Percentiles rank a stretch among this genome's conserved stretches.
Conservation (phyloP, 2,113 vertebrate species). For the Oryctolagus cuniculus region mOryCun1.1 NC_091441.1:102534501-102535000, state of each 20-base stretch:
- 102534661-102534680: neutral
- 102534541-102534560: neutral
- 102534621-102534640: neutral
- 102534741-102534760: neutral
- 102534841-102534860: neutral
- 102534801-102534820: neutral
- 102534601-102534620: fast-evolving
- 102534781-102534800: neutral
- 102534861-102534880: fast-evolving
- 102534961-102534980: neutral
- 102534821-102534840: neutral
- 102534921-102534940: neutral
- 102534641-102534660: fast-evolving
- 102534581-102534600: neutral
- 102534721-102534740: fast-evolving
- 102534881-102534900: no score
- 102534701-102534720: no score
- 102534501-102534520: neutral
- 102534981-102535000: neutral
- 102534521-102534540: neutral
- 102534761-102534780: fast-evolving
- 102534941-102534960: neutral
- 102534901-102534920: fast-evolving
- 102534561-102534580: neutral
- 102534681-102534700: neutral